These are phyloP conservation scores for Rattus norvegicus DNA, from an alignment of 2,113 vertebrate genomes.

Conservation along the genomic window DNA sequence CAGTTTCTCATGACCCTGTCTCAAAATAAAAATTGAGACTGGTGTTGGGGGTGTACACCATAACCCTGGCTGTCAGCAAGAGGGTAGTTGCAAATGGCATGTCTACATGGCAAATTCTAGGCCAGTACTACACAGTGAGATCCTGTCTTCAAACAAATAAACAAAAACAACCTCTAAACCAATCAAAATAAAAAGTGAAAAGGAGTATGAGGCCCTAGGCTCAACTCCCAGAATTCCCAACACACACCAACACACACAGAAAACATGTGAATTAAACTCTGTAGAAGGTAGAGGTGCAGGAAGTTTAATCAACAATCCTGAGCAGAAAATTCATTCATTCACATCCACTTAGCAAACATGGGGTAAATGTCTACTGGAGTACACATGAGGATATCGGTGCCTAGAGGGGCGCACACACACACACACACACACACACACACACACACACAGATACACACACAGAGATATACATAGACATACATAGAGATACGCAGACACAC, in stretches of 20 bases:
- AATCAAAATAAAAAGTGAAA: neutral
- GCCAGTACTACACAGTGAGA: neutral
- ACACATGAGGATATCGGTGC: neutral
- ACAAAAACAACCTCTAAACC: neutral
- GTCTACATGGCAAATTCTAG: neutral
- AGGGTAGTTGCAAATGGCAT: neutral
- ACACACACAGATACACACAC: no score
- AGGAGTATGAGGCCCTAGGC: no score
- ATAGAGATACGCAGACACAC: no score
- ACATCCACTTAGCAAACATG: neutral
- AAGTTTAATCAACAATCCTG: neutral
- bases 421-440: neutral
- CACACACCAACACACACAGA: neutral
- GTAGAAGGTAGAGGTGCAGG: neutral
- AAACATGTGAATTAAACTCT: neutral
- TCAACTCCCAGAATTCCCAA: neutral
- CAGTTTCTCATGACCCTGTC: neutral
- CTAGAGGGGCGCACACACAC: neutral
- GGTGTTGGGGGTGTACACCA: rapidly evolving
- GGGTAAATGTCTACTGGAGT: neutral
- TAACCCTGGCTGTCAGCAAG: neutral
- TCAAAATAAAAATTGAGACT: neutral
- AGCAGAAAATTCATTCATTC: neutral
- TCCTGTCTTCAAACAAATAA: neutral
- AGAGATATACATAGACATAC: no score